Base-by-base conservation (phyloP, 2,888 invertebrate species). In the Acanthosepion esculentum region DNA sequence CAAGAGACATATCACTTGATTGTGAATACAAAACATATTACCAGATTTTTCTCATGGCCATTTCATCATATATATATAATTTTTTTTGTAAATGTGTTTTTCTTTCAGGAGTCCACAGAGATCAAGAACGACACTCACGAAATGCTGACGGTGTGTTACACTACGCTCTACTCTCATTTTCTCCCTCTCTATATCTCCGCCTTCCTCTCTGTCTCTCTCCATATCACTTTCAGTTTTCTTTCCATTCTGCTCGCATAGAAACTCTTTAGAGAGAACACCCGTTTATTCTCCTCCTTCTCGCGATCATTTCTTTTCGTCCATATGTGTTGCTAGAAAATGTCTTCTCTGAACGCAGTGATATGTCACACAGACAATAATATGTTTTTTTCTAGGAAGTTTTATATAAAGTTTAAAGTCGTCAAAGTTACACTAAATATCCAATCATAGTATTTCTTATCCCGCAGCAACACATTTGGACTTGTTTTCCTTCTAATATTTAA, bases 71-170 rank as follows among this genome's bases (percentile, higher is more conserved):
- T 33, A 15, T 41, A n/a, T 33, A 78, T 78, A 78, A 78, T 78
- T 78, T n/a, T n/a, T 41, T 78, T 78, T 78, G n/a, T 15, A 78
- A 78, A 78, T 78, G 78, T 78, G 78, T n/a, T 33, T 78, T 41
- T 78, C n/a, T 78, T 78, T 78, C 78, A 78, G 78, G 78, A 78
- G 78, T 78, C 78, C 78, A 78, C 78, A 78, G 18, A n/a, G 78
- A 33, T 0, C 33, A 12, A 33, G 78, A 78, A 78, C 78, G 12
- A 12, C n/a, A 78, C 78, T 33, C n/a, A 78, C 78, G 78, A 78
- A 78, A 78, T 78, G n/a, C 33, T 78, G n/a, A 78, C 78, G 78
- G 78, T 78, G 78, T 78, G 78, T 78, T 78, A 78, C 78, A n/a
- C 78, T n/a, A 78, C 78, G 18, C 15, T 78, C 78, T 78, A 78